A percentile compares a stretch with the other conserved stretches of the same genome.
Evolutionary conservation across 1,140 invertebrate species (phyloP).

Genomic region (Drosophila melanica): DNA sequence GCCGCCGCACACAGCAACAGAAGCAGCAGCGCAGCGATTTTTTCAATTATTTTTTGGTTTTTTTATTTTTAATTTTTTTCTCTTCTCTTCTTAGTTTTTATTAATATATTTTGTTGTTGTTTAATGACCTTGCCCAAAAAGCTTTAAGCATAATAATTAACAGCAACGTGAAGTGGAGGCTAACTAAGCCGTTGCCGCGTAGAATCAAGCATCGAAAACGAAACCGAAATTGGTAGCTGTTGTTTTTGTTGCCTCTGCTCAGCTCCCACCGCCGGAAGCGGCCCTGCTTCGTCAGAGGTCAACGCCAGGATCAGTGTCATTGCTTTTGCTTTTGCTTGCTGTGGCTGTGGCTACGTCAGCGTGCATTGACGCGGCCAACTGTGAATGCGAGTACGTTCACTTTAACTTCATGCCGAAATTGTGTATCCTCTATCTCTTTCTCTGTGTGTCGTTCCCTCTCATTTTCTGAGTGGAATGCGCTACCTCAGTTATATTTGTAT

Average conservation of each 20-base stretch:
- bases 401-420: conserved; percentile 33
- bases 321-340: conserved; percentile 34
- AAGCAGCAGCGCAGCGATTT: conserved; percentile 15
- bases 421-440: background rate
- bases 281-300: conserved; percentile 55
- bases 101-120: background rate
- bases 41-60: no score
- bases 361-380: conserved; percentile 50
- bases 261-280: conserved; percentile 31
- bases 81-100: conserved; percentile 24
- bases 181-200: conserved; percentile 61
- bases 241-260: conserved; percentile 1
- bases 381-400: conserved; percentile 49
- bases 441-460: background rate
- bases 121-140: conserved; percentile 79
- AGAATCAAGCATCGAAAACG: conserved; percentile 73
- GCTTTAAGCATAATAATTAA: conserved; percentile 81
- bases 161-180: conserved; percentile 56
- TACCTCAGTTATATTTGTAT: conserved; percentile 21
- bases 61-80: conserved; percentile 21
- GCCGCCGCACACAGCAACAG: conserved; percentile 27
- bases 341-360: conserved; percentile 21
- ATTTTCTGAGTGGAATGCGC: conserved; percentile 6
- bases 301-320: conserved; percentile 69
- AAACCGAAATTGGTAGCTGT: conserved; percentile 50